Evolutionary conservation across 2,888 invertebrate genomes (phyloP), one percentile per base, ranked within the genome.

Genomic region (Drosophila kokeensis): DNA sequence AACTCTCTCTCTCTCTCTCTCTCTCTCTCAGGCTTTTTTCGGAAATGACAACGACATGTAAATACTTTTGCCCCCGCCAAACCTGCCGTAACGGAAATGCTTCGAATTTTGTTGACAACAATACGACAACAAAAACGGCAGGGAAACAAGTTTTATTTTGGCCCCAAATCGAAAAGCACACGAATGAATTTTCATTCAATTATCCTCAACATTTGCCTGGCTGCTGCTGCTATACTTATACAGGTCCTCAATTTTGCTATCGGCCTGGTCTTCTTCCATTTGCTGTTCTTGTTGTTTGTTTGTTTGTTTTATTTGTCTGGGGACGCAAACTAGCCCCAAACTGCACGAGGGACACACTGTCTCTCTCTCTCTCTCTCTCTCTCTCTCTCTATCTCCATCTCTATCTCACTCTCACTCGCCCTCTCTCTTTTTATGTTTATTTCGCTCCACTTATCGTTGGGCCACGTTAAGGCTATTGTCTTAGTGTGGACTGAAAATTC

Each of bases 141-240:
- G 63, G 32, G 32, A 32, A 34, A 36, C 45, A 58, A 38, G 18
- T 52, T 57, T 68, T 21, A 48, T 76, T 81, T 82, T 76, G 68
- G 69, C 73, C 84, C 86, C 87, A 83, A 85, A 85, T 89, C 85
- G 85, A 85, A 85, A 89, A 77, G 84, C 87, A 89, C 85, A 83
- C 87, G 89, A 86, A 86, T 89, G 85, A 86, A 89, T 89, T 86
- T 89, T 86, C 89, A 86, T 86, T 86, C 85, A 86, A 89, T 86
- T 86, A 89, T 87, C 84, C 82, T 73, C 79, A 85, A 85, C 88
- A 87, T 87, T 87, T 78, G 81, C 64, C 69, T 53, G 57, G 64
- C 57, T 60, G 52, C 24, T 67, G 54, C 45, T 54, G 55, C 57
- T 27, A 38, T 55, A 8, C 38, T 52, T 55, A 24, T 53, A 48